A percentile compares a stretch with the other conserved stretches of the same genome.
Conservation (phyloP, 2,113 vertebrate species). For the Mirounga angustirostris region DNA sequence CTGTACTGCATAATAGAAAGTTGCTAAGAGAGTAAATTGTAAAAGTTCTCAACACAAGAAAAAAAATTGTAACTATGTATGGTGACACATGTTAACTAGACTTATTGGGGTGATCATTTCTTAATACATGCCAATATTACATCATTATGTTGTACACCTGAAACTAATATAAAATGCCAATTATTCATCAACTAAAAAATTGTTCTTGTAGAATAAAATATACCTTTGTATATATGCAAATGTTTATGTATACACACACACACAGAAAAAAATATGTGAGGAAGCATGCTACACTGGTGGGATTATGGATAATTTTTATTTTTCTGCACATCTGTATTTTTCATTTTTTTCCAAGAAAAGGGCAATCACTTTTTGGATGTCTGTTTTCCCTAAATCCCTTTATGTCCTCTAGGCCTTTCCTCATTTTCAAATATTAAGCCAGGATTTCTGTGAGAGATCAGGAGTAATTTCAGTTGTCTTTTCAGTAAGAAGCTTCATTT, state of each 20-base stretch:
- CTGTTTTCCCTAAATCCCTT: background rate
- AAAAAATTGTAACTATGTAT: background rate
- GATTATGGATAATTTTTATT: background rate
- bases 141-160: background rate
- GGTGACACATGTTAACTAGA: background rate
- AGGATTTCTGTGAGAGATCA: constrained; percentile 27
- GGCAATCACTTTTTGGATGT: background rate
- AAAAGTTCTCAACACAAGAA: background rate
- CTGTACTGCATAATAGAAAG: background rate
- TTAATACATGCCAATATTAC: background rate
- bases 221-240: background rate
- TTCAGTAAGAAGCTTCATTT: background rate
- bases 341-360: background rate
- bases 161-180: background rate
- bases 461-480: constrained; percentile 13
- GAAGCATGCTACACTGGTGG: background rate
- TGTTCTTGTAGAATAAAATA: background rate
- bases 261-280: background rate
- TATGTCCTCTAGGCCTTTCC: constrained; percentile 1
- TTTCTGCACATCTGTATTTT: background rate
- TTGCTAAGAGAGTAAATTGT: background rate
- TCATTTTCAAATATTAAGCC: constrained; percentile 6
- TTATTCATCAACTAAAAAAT: background rate
- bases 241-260: background rate
- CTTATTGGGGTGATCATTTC: background rate